phyloP scores from a whole-genome alignment of 2,113 vertebrate species.

The Triplophysa rosa region DNA sequence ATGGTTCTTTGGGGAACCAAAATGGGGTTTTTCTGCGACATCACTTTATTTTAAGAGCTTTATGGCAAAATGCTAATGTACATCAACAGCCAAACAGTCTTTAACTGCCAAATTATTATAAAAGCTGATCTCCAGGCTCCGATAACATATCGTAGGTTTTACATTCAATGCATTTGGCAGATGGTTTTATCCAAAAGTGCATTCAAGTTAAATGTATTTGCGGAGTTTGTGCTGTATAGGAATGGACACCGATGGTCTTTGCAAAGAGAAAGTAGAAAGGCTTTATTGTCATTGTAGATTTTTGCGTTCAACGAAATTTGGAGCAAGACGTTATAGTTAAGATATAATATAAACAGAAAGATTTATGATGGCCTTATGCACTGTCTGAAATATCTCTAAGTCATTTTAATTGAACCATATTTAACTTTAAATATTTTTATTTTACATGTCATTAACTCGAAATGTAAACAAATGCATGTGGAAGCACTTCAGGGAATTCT shows the following conservation, averaged over 20 bases:
- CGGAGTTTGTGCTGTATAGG: no score
- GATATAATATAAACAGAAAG: neutral
- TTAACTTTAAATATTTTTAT: neutral
- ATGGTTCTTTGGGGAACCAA: no score
- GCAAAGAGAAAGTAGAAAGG: no score
- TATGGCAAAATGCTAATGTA: neutral
- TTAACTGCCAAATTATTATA: conserved; percentile 34
- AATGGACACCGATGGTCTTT: no score
- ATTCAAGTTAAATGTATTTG: no score
- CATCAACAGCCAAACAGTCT: neutral
- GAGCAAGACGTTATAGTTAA: no score
- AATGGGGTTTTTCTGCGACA: no score
- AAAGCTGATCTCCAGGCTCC: neutral
- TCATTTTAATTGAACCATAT: neutral
- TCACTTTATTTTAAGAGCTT: neutral
- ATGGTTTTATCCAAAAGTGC: no score
- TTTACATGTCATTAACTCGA: neutral
- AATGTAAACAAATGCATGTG: conserved; percentile 18
- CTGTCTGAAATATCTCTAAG: neutral
- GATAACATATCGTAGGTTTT: neutral
- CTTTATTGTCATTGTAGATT: no score
- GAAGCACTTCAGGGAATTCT: conserved; percentile 14
- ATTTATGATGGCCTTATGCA: neutral
- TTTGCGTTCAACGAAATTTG: no score
- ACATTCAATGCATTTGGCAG: neutral